Percentiles rank a stretch among this genome's conserved stretches.
Evolutionary conservation across 1,140 invertebrate genomes (phyloP).

Genomic region (Drosophila repletoides): DNA sequence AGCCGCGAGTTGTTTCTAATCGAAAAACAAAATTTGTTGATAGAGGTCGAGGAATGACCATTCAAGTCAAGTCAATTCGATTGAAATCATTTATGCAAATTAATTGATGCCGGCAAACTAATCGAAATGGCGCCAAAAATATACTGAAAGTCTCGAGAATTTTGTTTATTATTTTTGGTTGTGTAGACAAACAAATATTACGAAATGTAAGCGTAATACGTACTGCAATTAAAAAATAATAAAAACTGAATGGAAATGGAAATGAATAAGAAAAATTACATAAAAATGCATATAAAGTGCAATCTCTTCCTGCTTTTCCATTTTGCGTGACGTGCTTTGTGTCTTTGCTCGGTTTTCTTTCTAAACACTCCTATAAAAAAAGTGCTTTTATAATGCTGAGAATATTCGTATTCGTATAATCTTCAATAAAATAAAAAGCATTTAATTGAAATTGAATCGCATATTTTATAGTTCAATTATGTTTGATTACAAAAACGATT

Average conservation of each 20-base stretch:
- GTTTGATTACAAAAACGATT: background rate
- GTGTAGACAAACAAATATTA: background rate
- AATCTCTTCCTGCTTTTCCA: constrained; percentile 55
- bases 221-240: background rate
- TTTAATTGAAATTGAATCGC: constrained; percentile 4
- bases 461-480: background rate
- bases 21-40: constrained; percentile 29
- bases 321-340: constrained; percentile 28
- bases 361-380: constrained; percentile 3
- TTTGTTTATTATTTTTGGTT: constrained; percentile 4
- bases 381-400: constrained; percentile 25
- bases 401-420: no score
- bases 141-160: constrained; percentile 4
- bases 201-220: constrained; percentile 13
- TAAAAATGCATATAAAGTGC: constrained; percentile 16
- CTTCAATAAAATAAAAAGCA: constrained; percentile 9
- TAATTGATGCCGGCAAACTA: constrained; percentile 18
- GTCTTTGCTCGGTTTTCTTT: constrained; percentile 17
- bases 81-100: constrained; percentile 37
- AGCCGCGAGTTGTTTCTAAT: constrained; percentile 33
- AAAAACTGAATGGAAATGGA: background rate
- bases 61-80: constrained; percentile 1
- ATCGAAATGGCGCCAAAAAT: constrained; percentile 19
- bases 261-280: background rate
- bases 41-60: constrained; percentile 36